Base-by-base conservation (phyloP, 2,888 invertebrate species). In the Ferdinandea cuprea region DNA sequence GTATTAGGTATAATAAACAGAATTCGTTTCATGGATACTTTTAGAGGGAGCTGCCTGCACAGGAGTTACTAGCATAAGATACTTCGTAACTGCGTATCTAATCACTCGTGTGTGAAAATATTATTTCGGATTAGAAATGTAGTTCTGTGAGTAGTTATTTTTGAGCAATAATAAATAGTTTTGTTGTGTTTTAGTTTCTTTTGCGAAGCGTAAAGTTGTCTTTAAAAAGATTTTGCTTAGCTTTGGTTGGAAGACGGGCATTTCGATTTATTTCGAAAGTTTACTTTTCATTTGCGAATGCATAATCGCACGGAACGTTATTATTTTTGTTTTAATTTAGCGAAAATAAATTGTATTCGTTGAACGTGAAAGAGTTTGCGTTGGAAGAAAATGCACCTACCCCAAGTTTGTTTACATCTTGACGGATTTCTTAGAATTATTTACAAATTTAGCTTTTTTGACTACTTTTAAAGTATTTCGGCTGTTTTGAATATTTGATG, bases 81-180 rank as follows among this genome's bases (percentile, higher is more conserved):
- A 56, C 65, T 66, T 65, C 52, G 13, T 63, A 54, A 44, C 73
- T 76, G 66, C 68, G 83, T 78, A 73, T 73, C 83, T 83, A 83
- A 83, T 83, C 83, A 73, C 78, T 83, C 83, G 83, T 83, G 83
- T 78, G 83, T 83, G 83, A 83, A 83, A 83, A 83, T 83, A 83
- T 83, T 83, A 83, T 83, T 83, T 78, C 32, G 78, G 83, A 78
- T 83, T 78, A 83, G 59, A 54, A 15, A 37, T 73, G 78, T 61
- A 59, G 48, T 17, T 63, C 44, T 32, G 52, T 44, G 44, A 40
- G 28, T 40, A 25, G 32, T 46, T 61, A 40, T 50, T 54, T 44
- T 9, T 42, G 42, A 44, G 61, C 42, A 71, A 54, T 76, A 66
- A 48, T 65, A 44, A 30, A n/a, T n/a, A n/a, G n/a, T n/a, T n/a